Base-by-base conservation (phyloP, 1,140 invertebrate species). In the Drosophila pruinosa region DNA sequence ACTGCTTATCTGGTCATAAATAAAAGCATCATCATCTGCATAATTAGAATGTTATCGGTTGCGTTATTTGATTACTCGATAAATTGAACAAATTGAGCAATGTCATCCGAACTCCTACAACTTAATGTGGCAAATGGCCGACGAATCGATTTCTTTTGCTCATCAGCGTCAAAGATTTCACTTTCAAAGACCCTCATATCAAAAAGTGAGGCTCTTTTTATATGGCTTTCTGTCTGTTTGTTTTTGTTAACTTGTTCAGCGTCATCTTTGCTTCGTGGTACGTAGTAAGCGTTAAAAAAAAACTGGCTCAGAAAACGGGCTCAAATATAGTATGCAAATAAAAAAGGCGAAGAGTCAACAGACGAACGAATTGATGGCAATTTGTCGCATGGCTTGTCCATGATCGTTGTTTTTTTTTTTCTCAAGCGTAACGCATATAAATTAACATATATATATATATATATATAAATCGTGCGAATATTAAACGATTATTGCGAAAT, bases 241-340 rank as follows among this genome's bases (percentile, higher is more conserved):
- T n/a, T n/a, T 28, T 61, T 12, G 14, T 48, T 21, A 43, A 31
- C 34, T 47, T 62, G 14, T 38, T 36, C 4, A 54, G 41, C 59
- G 48, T 70, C 67, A 56, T 70, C 59, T 48, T 70, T 14, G 59
- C 59, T 54, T 47, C 15, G 28, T 22, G 39, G 48, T 34, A 34
- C 31, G n/a, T 34, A n/a, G 5, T 64, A 64, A 70, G 38, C 28
- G 41, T 28, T 36, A 38, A 45, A 61, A 62, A 54, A 54, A 81
- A 81, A 85, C 81, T 86, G 77, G 80, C 71, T 80, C 81, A 79
- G 50, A 28, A 17, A 34, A 45, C 41, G 26, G 58, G 59, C 54
- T 83, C 63, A 54, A 6, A 52, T 85, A 85, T 85, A 6, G 56
- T 85, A 85, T 85, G 80, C 64, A 85, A 85, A 85, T 85, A 63